Evolutionary conservation across 2,888 invertebrate species (phyloP), one percentile per base, ranked within the genome.

Genomic region (Teleogryllus oceanicus): DNA sequence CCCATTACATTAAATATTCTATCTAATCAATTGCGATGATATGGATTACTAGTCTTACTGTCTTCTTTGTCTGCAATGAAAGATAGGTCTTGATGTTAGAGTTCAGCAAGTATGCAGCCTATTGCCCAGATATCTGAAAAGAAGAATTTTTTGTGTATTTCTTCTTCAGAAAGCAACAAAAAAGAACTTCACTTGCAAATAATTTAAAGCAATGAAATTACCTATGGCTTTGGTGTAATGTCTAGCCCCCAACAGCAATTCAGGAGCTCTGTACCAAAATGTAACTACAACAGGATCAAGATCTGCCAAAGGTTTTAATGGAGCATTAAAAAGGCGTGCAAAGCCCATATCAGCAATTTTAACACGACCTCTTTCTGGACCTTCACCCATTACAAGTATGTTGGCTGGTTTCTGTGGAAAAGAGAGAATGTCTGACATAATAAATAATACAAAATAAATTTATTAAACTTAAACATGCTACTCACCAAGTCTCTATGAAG

Each of bases 331-430:
- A 78, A 99, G 89, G 82, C 99, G 90, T 0, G 99, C 99, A 89
- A 99, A 99, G 1, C 99, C 99, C 98, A 99, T 98, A 87, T 99
- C 99, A 49, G 99, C 99, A 85, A 98, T 98, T 90, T 98, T 98
- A 0, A 98, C 98, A 83, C 98, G 89, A 2, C 99, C 99, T 84
- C 99, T 89, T 87, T 99, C 98, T 50, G 94, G 93, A 0, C 98
- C 99, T 89, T 99, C 99, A 12, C 99, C 99, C 98, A 99, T 99
- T 37, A 99, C 98, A 82, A 99, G 89, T 86, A 99, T 99, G 88
- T 99, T 99, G 4, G 99, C 99, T 80, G 98, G 98, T 92, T 99
- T 99, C 91, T 96, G n/a, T 13, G 62, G 13, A 18, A 62, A 62
- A n/a, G 62, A 62, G 8, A 62, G 2, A 3, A 62, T n/a, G n/a